Percentiles rank a stretch among this genome's conserved stretches.
Evolutionary conservation across 37 sponge, comb jelly and placozoan genomes (phyloP).

Genomic region (Chondrosia reniformis): DNA sequence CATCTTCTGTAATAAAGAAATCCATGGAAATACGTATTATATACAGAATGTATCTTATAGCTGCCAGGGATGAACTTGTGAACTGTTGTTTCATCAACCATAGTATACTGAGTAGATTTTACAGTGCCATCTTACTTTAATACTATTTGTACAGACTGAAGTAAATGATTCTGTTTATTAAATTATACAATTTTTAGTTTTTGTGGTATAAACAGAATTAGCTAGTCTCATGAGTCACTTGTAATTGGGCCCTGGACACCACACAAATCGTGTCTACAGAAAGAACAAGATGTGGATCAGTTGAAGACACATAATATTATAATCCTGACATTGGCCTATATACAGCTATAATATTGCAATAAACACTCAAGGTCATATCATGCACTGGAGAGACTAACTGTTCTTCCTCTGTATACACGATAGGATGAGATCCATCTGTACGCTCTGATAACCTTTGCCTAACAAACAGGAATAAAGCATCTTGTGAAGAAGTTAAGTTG

Average conservation of each 20-base stretch:
- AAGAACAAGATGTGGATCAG: background rate
- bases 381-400: conserved; percentile 4
- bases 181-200: too few relatives aligned
- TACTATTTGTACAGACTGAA: too few relatives aligned
- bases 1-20: background rate
- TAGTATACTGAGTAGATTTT: too few relatives aligned
- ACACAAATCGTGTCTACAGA: background rate
- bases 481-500: background rate
- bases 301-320: background rate
- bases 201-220: too few relatives aligned
- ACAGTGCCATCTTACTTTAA: too few relatives aligned
- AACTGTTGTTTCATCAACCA: too few relatives aligned
- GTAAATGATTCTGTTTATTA: too few relatives aligned
- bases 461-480: background rate
- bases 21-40: background rate
- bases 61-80: too few relatives aligned
- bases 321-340: background rate
- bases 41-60: background rate
- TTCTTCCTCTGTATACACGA: conserved; percentile 25
- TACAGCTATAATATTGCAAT: background rate
- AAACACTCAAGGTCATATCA: background rate
- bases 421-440: conserved; percentile 38
- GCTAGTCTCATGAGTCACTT: background rate
- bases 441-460: conserved; percentile 26
- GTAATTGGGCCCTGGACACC: background rate